Conservation (phyloP, 2,113 vertebrate genomes). For the Syrrhaptes paradoxus region DNA sequence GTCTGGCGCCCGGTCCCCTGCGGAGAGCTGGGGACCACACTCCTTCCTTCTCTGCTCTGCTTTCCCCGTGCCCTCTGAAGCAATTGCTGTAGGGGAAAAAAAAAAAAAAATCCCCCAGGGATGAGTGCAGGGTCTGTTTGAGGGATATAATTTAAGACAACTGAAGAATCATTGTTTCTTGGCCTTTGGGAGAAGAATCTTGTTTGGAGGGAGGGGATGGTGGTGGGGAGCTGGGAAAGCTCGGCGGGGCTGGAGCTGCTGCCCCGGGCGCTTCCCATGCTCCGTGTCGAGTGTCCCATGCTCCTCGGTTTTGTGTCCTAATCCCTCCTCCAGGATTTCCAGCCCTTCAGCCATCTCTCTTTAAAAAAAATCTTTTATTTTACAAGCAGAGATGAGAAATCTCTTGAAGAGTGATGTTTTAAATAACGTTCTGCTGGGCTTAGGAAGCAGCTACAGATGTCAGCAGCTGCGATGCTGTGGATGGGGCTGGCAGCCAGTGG, state of each 20-base stretch:
- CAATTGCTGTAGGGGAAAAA: not conserved
- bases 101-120: not conserved
- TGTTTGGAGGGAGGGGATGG: not conserved
- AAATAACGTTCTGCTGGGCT: not conserved
- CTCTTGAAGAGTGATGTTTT: not conserved
- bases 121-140: not conserved
- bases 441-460: not conserved
- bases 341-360: not conserved
- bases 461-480: not conserved
- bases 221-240: not conserved
- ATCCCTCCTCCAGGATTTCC: not conserved
- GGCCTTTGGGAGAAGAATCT: not conserved
- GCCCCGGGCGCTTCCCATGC: not conserved
- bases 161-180: not conserved
- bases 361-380: not conserved
- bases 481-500: not conserved
- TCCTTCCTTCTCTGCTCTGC: not conserved
- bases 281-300: not conserved
- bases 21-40: not conserved
- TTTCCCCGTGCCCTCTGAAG: not conserved
- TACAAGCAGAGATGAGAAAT: not conserved
- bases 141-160: not conserved
- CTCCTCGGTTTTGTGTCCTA: not conserved
- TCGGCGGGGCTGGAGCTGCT: not conserved
- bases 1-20: not conserved